phyloP scores from a whole-genome alignment of 1,140 invertebrate genomes.

The Parasteatoda tepidariorum region DNA sequence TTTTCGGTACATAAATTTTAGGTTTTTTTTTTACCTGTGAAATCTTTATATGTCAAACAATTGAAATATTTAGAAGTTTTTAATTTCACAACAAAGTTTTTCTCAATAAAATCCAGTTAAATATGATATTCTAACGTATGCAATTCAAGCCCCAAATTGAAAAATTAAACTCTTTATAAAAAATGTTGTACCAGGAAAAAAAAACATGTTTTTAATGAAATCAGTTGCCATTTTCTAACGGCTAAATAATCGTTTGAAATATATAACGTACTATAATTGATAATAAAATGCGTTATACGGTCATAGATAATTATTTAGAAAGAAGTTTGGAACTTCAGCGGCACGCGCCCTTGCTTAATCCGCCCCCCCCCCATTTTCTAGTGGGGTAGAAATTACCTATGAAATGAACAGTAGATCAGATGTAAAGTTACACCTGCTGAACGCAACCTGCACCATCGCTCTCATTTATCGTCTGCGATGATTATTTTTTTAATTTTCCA shows the following conservation, averaged over 20 bases:
- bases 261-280: constrained; percentile 13
- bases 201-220: no score
- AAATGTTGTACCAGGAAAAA: no score
- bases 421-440: constrained; percentile 40
- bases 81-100: no score
- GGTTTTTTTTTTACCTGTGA: no score
- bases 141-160: no score
- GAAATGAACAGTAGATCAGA: constrained; percentile 6
- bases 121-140: no score
- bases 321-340: background rate
- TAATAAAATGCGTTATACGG: background rate
- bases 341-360: background rate
- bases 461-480: background rate
- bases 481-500: constrained; percentile 3
- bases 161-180: no score
- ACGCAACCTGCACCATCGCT: constrained; percentile 20
- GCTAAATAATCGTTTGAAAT: background rate
- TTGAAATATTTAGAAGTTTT: no score
- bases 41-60: no score
- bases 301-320: background rate
- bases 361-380: background rate
- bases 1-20: no score
- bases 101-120: no score
- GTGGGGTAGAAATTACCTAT: background rate
- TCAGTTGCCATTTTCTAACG: constrained; percentile 17